phyloP scores from a whole-genome alignment of 2,797 vertebrate genomes.

The Nannoperca australis region DNA sequence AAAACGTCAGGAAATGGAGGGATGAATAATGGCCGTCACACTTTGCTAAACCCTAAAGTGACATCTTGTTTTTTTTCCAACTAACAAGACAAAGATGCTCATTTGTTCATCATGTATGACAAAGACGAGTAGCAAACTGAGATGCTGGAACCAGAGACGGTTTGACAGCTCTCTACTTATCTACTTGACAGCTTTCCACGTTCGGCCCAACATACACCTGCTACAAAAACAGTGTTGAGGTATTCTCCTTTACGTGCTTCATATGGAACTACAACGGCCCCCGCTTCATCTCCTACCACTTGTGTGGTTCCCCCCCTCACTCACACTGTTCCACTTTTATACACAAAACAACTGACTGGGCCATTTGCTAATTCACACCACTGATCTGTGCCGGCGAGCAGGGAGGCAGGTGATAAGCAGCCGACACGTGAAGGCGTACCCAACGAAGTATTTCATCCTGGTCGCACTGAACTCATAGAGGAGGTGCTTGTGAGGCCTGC shows the following conservation, averaged over 20 bases:
- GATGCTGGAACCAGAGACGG: not conserved
- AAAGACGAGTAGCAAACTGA: not conserved
- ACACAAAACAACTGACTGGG: slow-evolving; percentile 25
- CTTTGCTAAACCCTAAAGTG: not conserved
- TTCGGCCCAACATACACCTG: not conserved
- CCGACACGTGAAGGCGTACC: slow-evolving; percentile 29
- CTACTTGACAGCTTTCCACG: not conserved
- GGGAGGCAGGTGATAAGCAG: slow-evolving; percentile 53
- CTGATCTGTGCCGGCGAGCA: slow-evolving; percentile 50
- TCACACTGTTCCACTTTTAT: slow-evolving; percentile 23
- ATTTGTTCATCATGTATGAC: not conserved
- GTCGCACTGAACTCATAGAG: slow-evolving; percentile 37
- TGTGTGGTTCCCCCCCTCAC: slow-evolving; percentile 5
- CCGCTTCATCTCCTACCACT: not conserved
- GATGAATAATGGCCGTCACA: not conserved
- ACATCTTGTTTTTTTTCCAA: not conserved
- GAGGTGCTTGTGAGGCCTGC: slow-evolving; percentile 44
- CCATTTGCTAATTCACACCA: slow-evolving; percentile 59
- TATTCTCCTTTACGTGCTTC: not conserved
- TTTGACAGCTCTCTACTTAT: not conserved
- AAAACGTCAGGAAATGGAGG: not conserved
- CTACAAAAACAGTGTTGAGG: not conserved
- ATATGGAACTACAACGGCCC: not conserved
- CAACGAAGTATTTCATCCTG: slow-evolving; percentile 44
- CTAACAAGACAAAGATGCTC: not conserved